Evolutionary conservation across 2,888 invertebrate genomes (phyloP), one percentile per base, ranked within the genome.

Genomic region (Thumatha senex): DNA sequence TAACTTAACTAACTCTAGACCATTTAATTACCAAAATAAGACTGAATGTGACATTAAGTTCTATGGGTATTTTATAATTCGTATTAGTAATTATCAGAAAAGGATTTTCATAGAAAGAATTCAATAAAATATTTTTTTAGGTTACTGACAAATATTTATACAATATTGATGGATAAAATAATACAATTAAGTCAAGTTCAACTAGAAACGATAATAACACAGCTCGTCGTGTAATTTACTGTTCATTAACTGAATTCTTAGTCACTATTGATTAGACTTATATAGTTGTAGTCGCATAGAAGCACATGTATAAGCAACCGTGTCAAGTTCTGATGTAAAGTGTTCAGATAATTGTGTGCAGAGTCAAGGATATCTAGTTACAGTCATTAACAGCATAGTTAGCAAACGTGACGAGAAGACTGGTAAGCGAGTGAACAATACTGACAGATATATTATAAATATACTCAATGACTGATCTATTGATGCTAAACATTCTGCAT

Each of bases 311-410:
- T 65, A 68, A 61, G 70, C 74, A 83, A 79, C 73, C 67, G 72
- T 85, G 84, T 85, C 86, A 82, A 85, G 85, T 83, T 78, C 76
- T 74, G 78, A 82, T 80, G 84, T 78, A 80, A 83, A 84, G 74
- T 80, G 86, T 84, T 87, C 85, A 89, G 86, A 84, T 89, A 85
- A 88, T 86, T 82, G 82, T 80, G 82, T 78, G 78, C 80, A 74
- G 77, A 88, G 89, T 86, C 90, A 90, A 90, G 90, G 90, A 72
- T 80, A 73, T 76, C 90, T 73, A 72, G 84, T 87, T 70, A 76
- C 69, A 64, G 72, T 70, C 77, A 79, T 78, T 80, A 83, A 57
- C 67, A 61, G 64, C 67, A 70, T 67, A 67, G 67, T 63, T 69
- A 66, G 52, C 54, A 46, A 66, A 67, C 67, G 57, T 67, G 69